These are phyloP conservation scores for Gallinago nigripennis DNA, from an alignment of 2,797 vertebrate genomes.

Conservation along the genomic window DNA sequence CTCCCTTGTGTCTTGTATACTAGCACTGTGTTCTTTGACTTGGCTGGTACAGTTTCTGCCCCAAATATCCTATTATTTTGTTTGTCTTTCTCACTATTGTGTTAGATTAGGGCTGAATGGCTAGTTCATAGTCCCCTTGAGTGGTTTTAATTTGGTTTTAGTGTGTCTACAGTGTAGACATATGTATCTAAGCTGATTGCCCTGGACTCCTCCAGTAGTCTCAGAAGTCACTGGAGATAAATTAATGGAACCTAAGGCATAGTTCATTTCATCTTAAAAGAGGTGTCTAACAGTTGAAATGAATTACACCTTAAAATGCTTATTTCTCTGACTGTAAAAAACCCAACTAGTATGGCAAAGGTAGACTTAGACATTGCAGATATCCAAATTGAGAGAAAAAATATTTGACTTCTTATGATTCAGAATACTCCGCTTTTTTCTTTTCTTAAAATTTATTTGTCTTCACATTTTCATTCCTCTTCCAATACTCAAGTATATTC, in stretches of 20 bases:
- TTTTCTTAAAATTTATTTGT: neutral
- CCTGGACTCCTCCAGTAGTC: neutral
- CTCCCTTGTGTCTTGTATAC: neutral
- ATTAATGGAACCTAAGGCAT: neutral
- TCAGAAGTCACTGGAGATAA: neutral
- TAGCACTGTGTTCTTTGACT: neutral
- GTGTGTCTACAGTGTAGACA: neutral
- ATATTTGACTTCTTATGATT: neutral
- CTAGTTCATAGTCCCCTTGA: neutral
- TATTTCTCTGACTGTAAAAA: neutral
- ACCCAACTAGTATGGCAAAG: neutral
- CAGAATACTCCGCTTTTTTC: neutral
- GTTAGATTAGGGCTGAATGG: neutral
- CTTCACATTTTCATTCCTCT: neutral
- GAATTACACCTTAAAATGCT: neutral
- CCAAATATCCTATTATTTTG: neutral
- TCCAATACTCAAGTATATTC: neutral
- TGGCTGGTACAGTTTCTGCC: neutral
- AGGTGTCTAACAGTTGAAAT: neutral
- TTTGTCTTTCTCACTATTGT: neutral
- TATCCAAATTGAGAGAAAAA: neutral
- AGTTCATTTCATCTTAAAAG: neutral
- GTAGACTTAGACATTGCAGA: neutral
- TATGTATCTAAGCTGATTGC: fast-evolving
- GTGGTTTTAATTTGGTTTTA: neutral